phyloP scores from a whole-genome alignment of 2,113 vertebrate species.

The Notarius quadriscutis region DNA sequence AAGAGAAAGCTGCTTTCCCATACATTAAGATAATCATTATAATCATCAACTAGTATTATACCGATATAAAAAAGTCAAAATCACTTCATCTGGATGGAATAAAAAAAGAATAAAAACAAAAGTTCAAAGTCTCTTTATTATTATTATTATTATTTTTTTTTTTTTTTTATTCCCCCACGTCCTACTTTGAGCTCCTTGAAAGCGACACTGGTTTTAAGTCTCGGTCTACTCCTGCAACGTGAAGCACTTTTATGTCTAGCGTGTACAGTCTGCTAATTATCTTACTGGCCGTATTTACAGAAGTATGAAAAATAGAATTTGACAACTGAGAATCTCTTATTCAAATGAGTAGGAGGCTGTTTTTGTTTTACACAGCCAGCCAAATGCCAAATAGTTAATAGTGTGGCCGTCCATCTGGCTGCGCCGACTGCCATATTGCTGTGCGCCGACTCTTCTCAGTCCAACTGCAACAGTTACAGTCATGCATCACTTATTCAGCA shows the following conservation, averaged over 20 bases:
- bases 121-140: neutral
- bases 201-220: neutral
- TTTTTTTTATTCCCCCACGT: neutral
- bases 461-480: conserved; percentile 29
- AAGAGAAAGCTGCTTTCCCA: conserved; percentile 25
- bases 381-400: conserved; percentile 31
- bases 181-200: neutral
- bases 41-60: conserved; percentile 8
- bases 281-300: conserved; percentile 7
- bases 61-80: conserved; percentile 1
- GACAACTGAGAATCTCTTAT: conserved; percentile 40
- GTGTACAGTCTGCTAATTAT: conserved; percentile 10
- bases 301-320: conserved; percentile 28
- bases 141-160: too few species aligned
- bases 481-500: conserved; percentile 39
- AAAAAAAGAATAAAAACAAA: conserved; percentile 2
- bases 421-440: conserved; percentile 37
- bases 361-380: conserved; percentile 23
- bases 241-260: neutral
- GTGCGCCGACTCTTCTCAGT: conserved; percentile 25
- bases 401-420: conserved; percentile 44
- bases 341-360: conserved; percentile 27
- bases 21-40: conserved; percentile 22
- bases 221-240: neutral
- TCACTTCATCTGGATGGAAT: neutral